A percentile compares a stretch with the other conserved stretches of the same genome.
Evolutionary conservation across 2,888 invertebrate genomes (phyloP).

Genomic region (Rutpela maculata): DNA sequence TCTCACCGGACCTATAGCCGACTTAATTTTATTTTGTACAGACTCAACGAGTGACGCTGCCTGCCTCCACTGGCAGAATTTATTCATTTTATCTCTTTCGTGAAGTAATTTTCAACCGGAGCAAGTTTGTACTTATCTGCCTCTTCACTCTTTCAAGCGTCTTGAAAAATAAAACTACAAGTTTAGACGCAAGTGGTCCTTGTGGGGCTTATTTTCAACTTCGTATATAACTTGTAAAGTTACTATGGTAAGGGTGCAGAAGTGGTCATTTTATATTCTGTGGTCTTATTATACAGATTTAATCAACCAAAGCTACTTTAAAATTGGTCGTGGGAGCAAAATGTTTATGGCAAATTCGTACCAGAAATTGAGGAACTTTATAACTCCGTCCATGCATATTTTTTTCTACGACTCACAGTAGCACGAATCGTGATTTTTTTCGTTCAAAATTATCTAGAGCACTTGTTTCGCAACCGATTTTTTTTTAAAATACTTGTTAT

Average conservation of each 20-base stretch:
- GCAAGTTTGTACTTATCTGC: constrained; percentile 16
- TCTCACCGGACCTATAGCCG: neutral
- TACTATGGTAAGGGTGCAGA: neutral
- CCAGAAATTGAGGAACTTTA: neutral
- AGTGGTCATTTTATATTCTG: constrained; percentile 16
- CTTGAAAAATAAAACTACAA: constrained; percentile 20
- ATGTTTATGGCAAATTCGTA: neutral
- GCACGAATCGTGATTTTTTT: too few species aligned
- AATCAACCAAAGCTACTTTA: neutral
- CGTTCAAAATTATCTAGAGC: too few species aligned
- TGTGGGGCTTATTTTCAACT: constrained; percentile 27
- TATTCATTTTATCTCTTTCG: constrained; percentile 6
- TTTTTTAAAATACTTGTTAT: too few species aligned
- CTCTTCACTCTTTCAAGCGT: constrained; percentile 2
- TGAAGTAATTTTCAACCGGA: constrained; percentile 1
- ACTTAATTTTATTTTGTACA: neutral
- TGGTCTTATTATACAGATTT: neutral
- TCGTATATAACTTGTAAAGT: neutral
- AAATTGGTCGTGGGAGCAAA: neutral
- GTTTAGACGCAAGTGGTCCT: constrained; percentile 1
- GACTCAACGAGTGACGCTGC: neutral
- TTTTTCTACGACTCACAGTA: too few species aligned
- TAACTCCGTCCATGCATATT: too few species aligned
- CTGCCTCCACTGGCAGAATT: neutral
- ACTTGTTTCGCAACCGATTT: too few species aligned